Conservation (phyloP, 2,888 invertebrate species). For the Bellardia bayeri region DNA sequence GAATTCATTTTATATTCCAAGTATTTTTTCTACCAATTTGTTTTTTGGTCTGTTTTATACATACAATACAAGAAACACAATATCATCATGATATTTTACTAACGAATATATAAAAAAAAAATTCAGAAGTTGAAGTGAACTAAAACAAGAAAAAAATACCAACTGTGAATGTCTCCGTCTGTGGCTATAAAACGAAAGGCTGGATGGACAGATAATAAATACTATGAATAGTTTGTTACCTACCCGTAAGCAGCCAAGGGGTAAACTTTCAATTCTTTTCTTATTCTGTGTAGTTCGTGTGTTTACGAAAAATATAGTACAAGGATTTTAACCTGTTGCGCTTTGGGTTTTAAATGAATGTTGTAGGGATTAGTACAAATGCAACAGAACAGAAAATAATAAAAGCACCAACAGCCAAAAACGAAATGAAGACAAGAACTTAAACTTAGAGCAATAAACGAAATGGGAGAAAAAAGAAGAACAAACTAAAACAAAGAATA, state of each 20-base stretch:
- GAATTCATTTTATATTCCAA: slow-evolving; percentile 17
- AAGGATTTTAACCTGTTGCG: slow-evolving; percentile 64
- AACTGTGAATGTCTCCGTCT: not conserved
- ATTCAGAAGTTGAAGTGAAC: not conserved
- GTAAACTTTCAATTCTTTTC: not conserved
- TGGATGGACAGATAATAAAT: not conserved
- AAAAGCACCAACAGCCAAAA: not conserved
- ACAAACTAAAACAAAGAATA: not conserved
- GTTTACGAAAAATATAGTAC: slow-evolving; percentile 34
- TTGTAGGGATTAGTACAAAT: slow-evolving; percentile 43
- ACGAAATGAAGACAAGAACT: not conserved
- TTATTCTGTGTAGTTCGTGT: not conserved
- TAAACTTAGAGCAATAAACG: not conserved
- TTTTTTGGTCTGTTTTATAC: not conserved
- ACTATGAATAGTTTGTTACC: slow-evolving; percentile 1
- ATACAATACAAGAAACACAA: slow-evolving; percentile 2
- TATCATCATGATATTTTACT: slow-evolving; percentile 11
- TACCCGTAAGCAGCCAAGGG: not conserved
- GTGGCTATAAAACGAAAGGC: not conserved
- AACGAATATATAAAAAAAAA: not conserved
- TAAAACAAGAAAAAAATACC: not conserved
- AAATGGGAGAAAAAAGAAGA: not conserved
- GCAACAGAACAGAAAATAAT: not conserved
- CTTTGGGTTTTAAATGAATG: slow-evolving; percentile 36
- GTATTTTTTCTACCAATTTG: not conserved